Evolutionary conservation across 2,797 vertebrate genomes (phyloP).

Genomic region (Cryptoprocta ferox): DNA sequence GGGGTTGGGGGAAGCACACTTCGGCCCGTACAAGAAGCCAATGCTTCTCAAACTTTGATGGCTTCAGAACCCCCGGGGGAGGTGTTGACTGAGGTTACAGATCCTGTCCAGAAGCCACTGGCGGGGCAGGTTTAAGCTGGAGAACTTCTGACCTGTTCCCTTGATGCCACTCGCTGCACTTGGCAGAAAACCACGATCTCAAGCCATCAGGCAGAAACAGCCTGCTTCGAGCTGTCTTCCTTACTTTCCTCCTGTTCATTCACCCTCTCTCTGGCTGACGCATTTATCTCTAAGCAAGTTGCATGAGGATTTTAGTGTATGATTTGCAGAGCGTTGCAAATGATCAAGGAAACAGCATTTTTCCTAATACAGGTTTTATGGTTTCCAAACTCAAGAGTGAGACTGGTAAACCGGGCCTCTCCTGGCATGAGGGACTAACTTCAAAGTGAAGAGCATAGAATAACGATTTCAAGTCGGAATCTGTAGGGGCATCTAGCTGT

Average conservation of each 20-base stretch:
- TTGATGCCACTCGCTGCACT: too few relatives aligned
- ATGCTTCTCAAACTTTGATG: neutral
- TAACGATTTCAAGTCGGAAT: neutral
- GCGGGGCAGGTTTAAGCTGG: too few relatives aligned
- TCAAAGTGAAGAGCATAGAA: neutral
- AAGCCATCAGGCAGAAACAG: neutral
- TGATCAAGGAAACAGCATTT: neutral
- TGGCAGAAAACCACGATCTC: neutral
- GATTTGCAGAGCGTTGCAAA: neutral
- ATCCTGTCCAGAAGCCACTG: neutral
- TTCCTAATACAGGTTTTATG: neutral
- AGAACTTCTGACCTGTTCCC: too few relatives aligned
- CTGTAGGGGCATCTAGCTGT: neutral
- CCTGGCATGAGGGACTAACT: neutral
- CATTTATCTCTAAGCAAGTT: neutral
- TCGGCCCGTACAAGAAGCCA: neutral
- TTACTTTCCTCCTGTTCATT: neutral
- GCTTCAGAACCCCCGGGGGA: neutral
- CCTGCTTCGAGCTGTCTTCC: neutral
- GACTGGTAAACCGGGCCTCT: neutral
- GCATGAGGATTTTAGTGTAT: neutral
- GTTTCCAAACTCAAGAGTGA: neutral
- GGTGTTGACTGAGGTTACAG: neutral
- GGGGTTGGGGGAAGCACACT: neutral
- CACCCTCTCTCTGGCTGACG: neutral